phyloP scores from a whole-genome alignment of 1,140 invertebrate species.

The Hyposmocoma kahamanoa region DNA sequence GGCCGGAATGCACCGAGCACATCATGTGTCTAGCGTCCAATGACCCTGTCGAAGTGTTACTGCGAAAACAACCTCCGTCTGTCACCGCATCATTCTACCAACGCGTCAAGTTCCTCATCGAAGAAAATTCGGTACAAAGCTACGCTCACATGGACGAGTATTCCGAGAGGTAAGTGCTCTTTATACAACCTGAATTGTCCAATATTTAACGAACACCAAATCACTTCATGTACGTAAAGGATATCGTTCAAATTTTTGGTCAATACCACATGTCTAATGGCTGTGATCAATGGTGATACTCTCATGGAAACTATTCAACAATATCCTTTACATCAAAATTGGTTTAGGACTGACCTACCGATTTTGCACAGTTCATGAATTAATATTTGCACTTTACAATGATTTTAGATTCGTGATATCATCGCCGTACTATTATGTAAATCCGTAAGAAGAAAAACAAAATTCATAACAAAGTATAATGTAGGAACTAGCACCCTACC shows the following conservation, averaged over 20 bases:
- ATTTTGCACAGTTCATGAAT: conserved; percentile 54
- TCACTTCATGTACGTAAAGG: conserved; percentile 53
- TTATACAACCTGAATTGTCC: conserved; percentile 7
- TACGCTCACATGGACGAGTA: conserved; percentile 98
- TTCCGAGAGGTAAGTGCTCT: conserved; percentile 93
- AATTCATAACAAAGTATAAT: conserved; percentile 49
- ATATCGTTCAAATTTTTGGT: conserved; percentile 43
- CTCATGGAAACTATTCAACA: conserved; percentile 19
- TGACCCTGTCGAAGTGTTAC: conserved; percentile 95
- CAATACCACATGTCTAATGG: too few relatives aligned
- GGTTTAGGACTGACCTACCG: conserved; percentile 46
- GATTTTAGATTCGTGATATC: conserved; percentile 56
- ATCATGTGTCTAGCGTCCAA: conserved; percentile 96
- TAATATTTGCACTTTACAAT: conserved; percentile 62
- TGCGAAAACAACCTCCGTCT: conserved; percentile 95
- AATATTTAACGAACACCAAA: conserved; percentile 46
- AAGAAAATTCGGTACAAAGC: conserved; percentile 98
- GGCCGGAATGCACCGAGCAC: conserved; percentile 87
- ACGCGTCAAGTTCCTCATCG: conserved; percentile 97
- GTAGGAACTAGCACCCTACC: conserved; percentile 64
- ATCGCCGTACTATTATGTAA: conserved; percentile 50
- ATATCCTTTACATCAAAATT: conserved; percentile 48
- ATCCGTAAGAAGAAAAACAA: conserved; percentile 44
- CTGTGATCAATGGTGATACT: too few relatives aligned
- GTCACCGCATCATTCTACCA: conserved; percentile 98